phyloP scores from a whole-genome alignment of 2,113 vertebrate genomes.

The Callipepla californica region DNA sequence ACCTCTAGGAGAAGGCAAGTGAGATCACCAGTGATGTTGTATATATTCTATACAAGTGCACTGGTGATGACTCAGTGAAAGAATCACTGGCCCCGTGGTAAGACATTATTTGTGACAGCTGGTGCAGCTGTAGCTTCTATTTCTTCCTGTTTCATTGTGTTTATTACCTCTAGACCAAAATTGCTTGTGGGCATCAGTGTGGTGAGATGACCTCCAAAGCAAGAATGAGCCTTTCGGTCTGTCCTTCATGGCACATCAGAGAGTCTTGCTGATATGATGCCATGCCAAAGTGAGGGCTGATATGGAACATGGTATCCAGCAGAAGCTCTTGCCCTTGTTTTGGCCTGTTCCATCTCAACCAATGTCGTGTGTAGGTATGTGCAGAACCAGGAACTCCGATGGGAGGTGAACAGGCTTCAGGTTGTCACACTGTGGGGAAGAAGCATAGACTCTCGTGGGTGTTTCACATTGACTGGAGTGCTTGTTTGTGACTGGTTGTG shows the following conservation, averaged over 20 bases:
- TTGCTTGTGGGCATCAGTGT: background rate
- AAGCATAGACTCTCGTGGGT: fast-evolving
- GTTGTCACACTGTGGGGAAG: background rate
- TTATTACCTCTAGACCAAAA: background rate
- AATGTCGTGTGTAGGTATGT: background rate
- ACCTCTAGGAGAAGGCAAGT: background rate
- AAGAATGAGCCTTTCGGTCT: background rate
- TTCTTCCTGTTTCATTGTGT: background rate
- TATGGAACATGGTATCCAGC: background rate
- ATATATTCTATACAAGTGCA: background rate
- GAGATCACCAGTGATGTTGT: background rate
- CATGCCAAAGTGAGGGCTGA: background rate
- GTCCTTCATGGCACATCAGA: background rate
- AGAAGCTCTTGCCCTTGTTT: background rate
- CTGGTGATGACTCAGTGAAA: background rate
- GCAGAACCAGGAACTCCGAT: background rate
- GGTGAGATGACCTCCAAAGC: background rate
- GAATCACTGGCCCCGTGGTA: background rate
- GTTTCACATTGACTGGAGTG: background rate
- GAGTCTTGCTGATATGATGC: background rate
- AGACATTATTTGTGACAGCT: background rate
- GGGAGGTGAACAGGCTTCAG: fast-evolving
- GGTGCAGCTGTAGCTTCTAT: background rate
- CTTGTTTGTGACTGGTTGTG: background rate
- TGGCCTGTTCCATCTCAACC: background rate